These are phyloP conservation scores for Erinaceus europaeus DNA, from an alignment of 2,113 vertebrate genomes.

Conservation along the genomic window DNA sequence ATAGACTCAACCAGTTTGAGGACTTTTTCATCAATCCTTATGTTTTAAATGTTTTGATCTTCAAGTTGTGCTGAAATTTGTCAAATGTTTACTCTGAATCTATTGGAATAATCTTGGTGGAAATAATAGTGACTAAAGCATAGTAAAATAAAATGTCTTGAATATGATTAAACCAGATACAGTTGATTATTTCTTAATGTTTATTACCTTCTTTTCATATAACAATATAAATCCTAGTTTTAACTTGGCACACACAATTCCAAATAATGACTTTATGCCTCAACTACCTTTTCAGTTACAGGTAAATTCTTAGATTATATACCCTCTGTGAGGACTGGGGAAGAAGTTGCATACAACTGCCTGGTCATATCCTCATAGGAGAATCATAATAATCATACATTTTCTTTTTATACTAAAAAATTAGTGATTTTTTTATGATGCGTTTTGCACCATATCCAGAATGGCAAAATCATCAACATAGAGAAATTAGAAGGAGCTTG, in stretches of 20 bases:
- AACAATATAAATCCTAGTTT: conserved; percentile 3
- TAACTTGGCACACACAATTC: not conserved
- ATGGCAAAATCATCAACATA: not conserved
- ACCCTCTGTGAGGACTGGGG: accelerated
- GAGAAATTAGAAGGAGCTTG: not conserved
- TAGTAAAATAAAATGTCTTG: no score
- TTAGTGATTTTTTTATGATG: not conserved
- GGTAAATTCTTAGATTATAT: not conserved
- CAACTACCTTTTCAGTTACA: not conserved
- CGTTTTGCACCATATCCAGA: not conserved
- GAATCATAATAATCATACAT: not conserved
- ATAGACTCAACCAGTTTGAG: no score
- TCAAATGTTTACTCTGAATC: no score
- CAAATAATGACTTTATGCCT: not conserved
- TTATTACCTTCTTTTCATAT: not conserved
- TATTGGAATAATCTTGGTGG: no score
- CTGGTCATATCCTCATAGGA: not conserved
- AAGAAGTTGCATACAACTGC: not conserved
- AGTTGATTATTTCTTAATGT: not conserved
- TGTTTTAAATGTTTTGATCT: no score
- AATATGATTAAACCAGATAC: not conserved
- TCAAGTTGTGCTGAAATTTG: no score
- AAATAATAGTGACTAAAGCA: no score
- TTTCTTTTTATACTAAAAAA: not conserved
- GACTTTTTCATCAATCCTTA: no score